Base-by-base conservation (phyloP, 2,113 vertebrate genomes). In the Scomber scombrus region DNA sequence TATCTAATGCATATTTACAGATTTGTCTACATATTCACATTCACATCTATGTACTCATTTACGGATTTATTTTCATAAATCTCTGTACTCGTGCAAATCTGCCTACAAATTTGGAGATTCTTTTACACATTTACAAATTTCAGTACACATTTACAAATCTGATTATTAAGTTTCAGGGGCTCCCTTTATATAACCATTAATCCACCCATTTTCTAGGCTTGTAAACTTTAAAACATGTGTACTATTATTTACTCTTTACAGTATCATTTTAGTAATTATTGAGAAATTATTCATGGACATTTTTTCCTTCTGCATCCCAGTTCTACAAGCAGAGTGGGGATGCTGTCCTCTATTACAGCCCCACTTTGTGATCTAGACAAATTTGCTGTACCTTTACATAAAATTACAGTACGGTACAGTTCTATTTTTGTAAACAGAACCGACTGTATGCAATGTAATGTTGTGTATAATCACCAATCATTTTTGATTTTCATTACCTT, bases 401-500 rank as follows among this genome's bases (percentile, higher is more conserved):
- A 19, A 64, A 84, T 51, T 50, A 46, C 64, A 43, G 13, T 21
- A 71, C n/a, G 14, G 18, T 11, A 21, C 26, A 68, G 13, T 18
- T 72, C 60, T 81, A 52, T 80, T 87, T 82, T 46, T 0, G n/a
- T 62, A 66, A 62, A 51, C 45, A 64, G 69, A 71, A 61, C n/a
- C 1, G 10, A 51, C 49, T 68, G 40, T 64, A 81, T 80, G n/a
- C n/a, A n/a, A n/a, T n/a, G n/a, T 73, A 78, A 61, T 67, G 64
- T 60, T 2, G n/a, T 52, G 5, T 71, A 68, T 82, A 51, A 86
- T 83, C 52, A 57, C 72, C 63, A 67, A 60, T 85, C 6, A 74
- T 64, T 67, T 86, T 67, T 45, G 66, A 77, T 63, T 83, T 83
- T 55, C 43, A 83, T 78, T 78, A 64, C 10, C 7, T 56, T 61